Evolutionary conservation across 2,113 vertebrate species (phyloP), one percentile per base, ranked within the genome.

Genomic region (Myrmecophaga tridactyla): DNA sequence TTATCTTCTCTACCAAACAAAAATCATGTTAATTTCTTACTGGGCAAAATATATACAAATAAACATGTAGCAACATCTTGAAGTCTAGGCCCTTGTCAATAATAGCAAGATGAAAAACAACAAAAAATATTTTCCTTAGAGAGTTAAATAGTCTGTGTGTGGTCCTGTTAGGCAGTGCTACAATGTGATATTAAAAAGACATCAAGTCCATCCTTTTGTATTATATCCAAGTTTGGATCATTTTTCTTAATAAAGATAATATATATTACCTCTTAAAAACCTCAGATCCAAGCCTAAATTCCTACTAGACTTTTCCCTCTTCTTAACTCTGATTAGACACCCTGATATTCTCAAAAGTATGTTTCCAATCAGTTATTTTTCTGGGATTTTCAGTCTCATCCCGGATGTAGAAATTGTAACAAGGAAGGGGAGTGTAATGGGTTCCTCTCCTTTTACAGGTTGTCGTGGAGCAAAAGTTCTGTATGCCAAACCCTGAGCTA

Each of bases 21-120:
- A 86, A 96, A 31, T 46, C 18, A 23, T 75, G 76, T 92, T 94
- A 4, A 70, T 21, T 76, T 84, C 43, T n/a, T 82, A 62, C 34
- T 67, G 48, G 27, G 76, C 75, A 67, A 89, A 67, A 56, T 7
- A 13, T 81, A 83, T 85, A 27, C 15, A 80, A 70, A 5, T n/a
- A 89, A 51, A 92, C 1, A 69, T 51, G 1, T 63, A n/a, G n/a
- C n/a, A 80, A 36, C 12, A 82, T 15, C 14, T 14, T 2, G n/a
- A 18, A 87, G 13, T 46, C 23, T 67, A 27, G 18, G 10, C 6
- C 87, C 18, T 86, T 70, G 43, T 51, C 7, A 72, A 67, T 53
- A 56, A 82, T 72, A 58, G 7, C 12, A 73, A 80, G 11, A 63
- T 1, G 20, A 48, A 82, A 92, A 62, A 41, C 3, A n/a, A n/a